Percentiles rank a stretch among this genome's conserved stretches.
Evolutionary conservation across 2,113 vertebrate genomes (phyloP).

Genomic region (Esox niger): DNA sequence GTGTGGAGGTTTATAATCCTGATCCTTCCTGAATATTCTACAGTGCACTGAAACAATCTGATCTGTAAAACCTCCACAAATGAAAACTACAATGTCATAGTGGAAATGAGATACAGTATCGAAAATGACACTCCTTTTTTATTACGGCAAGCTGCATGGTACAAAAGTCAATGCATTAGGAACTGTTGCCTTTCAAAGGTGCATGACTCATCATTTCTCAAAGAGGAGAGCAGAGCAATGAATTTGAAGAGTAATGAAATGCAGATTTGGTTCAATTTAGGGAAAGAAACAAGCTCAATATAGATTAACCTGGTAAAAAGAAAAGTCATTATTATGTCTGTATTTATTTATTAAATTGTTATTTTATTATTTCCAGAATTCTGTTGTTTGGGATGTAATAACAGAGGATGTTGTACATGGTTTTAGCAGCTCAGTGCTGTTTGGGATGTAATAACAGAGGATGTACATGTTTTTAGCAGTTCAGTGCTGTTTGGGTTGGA

Average conservation of each 20-base stretch:
- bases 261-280: background rate
- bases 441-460: no score
- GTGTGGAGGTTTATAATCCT: background rate
- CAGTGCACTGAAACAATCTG: background rate
- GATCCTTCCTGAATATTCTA: background rate
- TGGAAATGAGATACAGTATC: background rate
- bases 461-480: no score
- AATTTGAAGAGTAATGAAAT: background rate
- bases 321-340: background rate
- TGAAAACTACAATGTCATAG: background rate
- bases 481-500: no score
- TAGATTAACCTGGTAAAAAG: background rate
- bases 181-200: background rate
- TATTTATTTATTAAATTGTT: no score
- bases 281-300: background rate
- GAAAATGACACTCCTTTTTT: background rate
- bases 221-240: background rate
- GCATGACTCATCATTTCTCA: background rate
- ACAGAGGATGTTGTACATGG: slow-evolving; percentile 24
- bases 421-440: slow-evolving; percentile 36
- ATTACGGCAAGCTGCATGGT: background rate
- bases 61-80: background rate
- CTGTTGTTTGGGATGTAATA: background rate
- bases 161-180: background rate
- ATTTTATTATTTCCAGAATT: background rate